A percentile compares a stretch with the other conserved stretches of the same genome.
Conservation (phyloP, 2,797 vertebrate species). For the Dicrostonyx torquatus region DNA sequence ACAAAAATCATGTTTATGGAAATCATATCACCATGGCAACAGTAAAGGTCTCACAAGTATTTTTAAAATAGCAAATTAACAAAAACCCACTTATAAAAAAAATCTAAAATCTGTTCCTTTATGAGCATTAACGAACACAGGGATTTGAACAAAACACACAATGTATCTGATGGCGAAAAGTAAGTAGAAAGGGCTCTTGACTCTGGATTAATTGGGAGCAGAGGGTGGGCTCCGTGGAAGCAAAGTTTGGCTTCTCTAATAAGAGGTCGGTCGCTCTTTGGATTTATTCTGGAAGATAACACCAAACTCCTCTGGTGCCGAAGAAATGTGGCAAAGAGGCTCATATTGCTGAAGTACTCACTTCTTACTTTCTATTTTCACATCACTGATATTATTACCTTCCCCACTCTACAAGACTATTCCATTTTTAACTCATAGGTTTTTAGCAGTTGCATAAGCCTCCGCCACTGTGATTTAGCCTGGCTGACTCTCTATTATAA, state of each 20-base stretch:
- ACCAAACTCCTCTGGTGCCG: slow-evolving; percentile 23
- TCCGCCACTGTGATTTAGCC: slow-evolving; percentile 70
- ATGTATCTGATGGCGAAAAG: slow-evolving; percentile 26
- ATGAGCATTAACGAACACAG: slow-evolving; percentile 71
- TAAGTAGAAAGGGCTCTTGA: slow-evolving; percentile 43
- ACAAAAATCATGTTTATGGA: slow-evolving; percentile 87
- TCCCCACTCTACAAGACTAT: slow-evolving; percentile 68
- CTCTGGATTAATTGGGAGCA: neutral
- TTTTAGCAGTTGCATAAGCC: slow-evolving; percentile 80
- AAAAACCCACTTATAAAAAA: slow-evolving; percentile 83
- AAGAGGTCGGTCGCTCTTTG: neutral
- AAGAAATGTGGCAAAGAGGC: slow-evolving; percentile 60
- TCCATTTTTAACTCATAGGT: slow-evolving; percentile 79
- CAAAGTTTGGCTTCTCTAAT: slow-evolving; percentile 62
- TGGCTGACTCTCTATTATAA: slow-evolving; percentile 67
- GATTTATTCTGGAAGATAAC: slow-evolving; percentile 49
- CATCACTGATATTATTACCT: slow-evolving; percentile 76
- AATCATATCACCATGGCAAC: slow-evolving; percentile 87
- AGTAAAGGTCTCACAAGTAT: slow-evolving; percentile 86
- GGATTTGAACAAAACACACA: slow-evolving; percentile 65
- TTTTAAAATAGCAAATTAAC: slow-evolving; percentile 88
- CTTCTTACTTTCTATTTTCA: slow-evolving; percentile 75
- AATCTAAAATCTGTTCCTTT: slow-evolving; percentile 80
- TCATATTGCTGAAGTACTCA: slow-evolving; percentile 52
- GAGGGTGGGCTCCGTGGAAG: slow-evolving; percentile 29